Evolutionary conservation across 2,888 invertebrate genomes (phyloP).

Genomic region (Kryphioiulus occultus): DNA sequence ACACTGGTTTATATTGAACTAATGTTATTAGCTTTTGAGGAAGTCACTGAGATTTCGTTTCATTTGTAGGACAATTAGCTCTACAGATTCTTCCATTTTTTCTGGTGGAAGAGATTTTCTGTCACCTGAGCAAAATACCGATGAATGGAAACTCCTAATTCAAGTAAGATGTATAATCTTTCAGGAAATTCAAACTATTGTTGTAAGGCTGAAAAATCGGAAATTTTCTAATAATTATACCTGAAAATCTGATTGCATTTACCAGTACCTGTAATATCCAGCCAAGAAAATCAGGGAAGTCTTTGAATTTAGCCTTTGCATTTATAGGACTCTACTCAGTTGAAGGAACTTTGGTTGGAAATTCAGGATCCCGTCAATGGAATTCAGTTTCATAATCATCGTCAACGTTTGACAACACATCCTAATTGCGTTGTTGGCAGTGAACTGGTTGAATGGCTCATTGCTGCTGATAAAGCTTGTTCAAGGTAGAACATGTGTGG

Average conservation of each 20-base stretch:
- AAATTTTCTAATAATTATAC: too few relatives aligned
- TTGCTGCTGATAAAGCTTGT: constrained; percentile 77
- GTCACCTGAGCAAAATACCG: constrained; percentile 51
- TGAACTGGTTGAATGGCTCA: constrained; percentile 84
- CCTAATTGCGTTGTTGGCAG: constrained; percentile 79
- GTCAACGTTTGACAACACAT: constrained; percentile 77
- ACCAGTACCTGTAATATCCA: too few relatives aligned
- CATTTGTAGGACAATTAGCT: constrained; percentile 47
- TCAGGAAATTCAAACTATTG: too few relatives aligned
- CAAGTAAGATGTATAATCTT: constrained; percentile 45
- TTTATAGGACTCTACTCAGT: constrained; percentile 68
- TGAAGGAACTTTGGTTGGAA: constrained; percentile 71
- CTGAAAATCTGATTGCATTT: constrained; percentile 59
- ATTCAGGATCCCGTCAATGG: constrained; percentile 68
- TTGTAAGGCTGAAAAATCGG: too few relatives aligned
- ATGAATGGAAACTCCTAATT: constrained; percentile 49
- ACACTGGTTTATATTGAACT: neutral
- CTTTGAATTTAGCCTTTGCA: constrained; percentile 58
- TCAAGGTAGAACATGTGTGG: constrained; percentile 67
- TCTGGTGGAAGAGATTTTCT: constrained; percentile 47
- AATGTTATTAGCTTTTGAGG: neutral
- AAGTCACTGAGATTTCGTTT: neutral
- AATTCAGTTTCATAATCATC: constrained; percentile 69
- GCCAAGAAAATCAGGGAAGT: too few relatives aligned
- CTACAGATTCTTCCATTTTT: constrained; percentile 52